Evolutionary conservation across 2,797 vertebrate genomes (phyloP).

Genomic region (Spinibarbus caldwelli): DNA sequence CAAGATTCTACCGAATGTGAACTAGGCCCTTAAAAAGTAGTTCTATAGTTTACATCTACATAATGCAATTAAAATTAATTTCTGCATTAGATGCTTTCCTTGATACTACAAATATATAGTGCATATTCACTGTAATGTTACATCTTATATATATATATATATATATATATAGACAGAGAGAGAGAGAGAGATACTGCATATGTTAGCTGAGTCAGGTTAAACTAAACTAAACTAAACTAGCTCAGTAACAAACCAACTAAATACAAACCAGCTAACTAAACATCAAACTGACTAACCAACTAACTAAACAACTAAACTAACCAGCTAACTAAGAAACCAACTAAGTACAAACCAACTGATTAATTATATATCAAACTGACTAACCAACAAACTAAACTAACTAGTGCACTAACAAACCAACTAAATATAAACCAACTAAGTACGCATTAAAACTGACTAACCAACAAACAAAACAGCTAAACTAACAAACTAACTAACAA

Average conservation of each 20-base stretch:
- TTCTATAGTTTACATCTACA: background rate
- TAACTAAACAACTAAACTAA: background rate
- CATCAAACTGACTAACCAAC: background rate
- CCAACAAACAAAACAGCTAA: too few relatives aligned
- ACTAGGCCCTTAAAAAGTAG: background rate
- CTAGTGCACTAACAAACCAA: background rate
- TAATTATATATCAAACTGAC: too few relatives aligned
- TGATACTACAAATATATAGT: background rate
- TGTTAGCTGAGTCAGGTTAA: background rate
- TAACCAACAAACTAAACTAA: background rate
- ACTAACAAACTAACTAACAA: too few relatives aligned
- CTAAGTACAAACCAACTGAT: background rate
- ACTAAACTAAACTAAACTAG: background rate
- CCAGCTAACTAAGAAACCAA: background rate
- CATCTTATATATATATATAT: background rate
- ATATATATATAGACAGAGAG: too few relatives aligned
- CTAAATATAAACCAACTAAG: background rate
- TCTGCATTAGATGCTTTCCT: background rate
- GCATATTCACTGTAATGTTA: background rate
- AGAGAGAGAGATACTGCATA: background rate
- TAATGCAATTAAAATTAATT: background rate
- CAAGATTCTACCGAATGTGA: background rate
- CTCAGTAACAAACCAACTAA: background rate
- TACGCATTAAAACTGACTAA: too few relatives aligned
- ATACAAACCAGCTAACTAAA: background rate